Conservation (phyloP, 2,797 vertebrate species). For the Gymnocypris eckloni region DNA sequence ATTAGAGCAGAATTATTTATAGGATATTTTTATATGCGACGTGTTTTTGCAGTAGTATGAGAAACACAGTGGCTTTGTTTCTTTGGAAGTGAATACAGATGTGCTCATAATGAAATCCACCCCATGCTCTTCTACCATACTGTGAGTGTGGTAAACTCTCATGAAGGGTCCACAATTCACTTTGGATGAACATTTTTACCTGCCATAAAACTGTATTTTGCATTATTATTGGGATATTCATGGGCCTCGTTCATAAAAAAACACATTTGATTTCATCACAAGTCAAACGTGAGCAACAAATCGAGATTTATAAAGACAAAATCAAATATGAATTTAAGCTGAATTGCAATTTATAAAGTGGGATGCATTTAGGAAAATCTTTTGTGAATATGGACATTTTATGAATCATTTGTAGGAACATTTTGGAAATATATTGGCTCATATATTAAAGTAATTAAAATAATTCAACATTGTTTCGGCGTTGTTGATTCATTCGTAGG, state of each 20-base stretch:
- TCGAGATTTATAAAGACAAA: neutral
- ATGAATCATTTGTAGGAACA: neutral
- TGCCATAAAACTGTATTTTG: neutral
- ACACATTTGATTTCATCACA: neutral
- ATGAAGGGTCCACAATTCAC: neutral
- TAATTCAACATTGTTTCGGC: neutral
- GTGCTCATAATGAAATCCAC: slow-evolving; percentile 47
- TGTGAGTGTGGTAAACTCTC: slow-evolving; percentile 23
- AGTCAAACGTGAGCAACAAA: neutral
- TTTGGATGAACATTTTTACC: neutral
- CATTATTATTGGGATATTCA: neutral
- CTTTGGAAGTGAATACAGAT: slow-evolving; percentile 52
- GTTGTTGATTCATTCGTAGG: neutral
- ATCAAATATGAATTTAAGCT: neutral
- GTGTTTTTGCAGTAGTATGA: slow-evolving; percentile 14
- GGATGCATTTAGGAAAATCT: neutral
- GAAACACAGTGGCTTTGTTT: slow-evolving; percentile 7
- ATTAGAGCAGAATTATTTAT: slow-evolving; percentile 29
- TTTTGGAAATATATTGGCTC: neutral
- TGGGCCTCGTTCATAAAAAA: neutral
- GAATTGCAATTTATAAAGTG: neutral
- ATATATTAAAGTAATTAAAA: neutral
- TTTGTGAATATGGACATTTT: neutral
- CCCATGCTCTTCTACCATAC: slow-evolving; percentile 6
- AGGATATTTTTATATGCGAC: slow-evolving; percentile 41